Base-by-base conservation (phyloP, 2,797 vertebrate species). In the Danionella dracula region DNA sequence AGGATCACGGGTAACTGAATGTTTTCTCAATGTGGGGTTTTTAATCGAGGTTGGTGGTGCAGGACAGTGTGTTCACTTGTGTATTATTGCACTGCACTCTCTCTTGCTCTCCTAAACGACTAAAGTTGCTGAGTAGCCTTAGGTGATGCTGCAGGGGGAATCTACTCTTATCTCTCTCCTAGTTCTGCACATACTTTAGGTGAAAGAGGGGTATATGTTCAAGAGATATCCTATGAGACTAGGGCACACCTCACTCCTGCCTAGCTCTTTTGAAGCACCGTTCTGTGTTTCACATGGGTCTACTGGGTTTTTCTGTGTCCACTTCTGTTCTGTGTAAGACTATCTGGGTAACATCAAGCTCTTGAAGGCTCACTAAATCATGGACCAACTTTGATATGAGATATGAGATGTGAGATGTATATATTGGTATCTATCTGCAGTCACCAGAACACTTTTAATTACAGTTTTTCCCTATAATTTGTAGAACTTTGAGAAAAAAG, bases 111-210 rank as follows among this genome's bases (percentile, higher is more conserved):
- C 54, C 55, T 74, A 81, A 81, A 60, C 76, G 82, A 84, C 80
- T 87, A 81, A 83, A 87, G 81, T 78, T 84, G 85, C 76, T 83
- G 84, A 83, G 76, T 80, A 75, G 85, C 87, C 85, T 8, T 19
- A 76, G 85, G 87, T 85, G 74, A 51, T 2, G 56, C 74, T 78
- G 62, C 40, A 29, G 77, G 82, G 79, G 76, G 79, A 78, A 78
- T 76, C 64, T 80, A 75, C 78, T 85, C 79, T 87, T 83, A 85
- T 71, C 85, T 81, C 84, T 85, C 62, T 70, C 81, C 84, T 84
- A 81, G 84, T 83, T 82, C 76, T 85, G 79, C 82, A 83, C 84
- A 74, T 38, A 55, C 57, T 73, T 40, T n/a, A n/a, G n/a, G n/a
- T n/a, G 32, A 60, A 58, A 57, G 70, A 42, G 38, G 73, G 70